Conservation (phyloP, 1,140 invertebrate species). For the Aphis craccivora region DNA sequence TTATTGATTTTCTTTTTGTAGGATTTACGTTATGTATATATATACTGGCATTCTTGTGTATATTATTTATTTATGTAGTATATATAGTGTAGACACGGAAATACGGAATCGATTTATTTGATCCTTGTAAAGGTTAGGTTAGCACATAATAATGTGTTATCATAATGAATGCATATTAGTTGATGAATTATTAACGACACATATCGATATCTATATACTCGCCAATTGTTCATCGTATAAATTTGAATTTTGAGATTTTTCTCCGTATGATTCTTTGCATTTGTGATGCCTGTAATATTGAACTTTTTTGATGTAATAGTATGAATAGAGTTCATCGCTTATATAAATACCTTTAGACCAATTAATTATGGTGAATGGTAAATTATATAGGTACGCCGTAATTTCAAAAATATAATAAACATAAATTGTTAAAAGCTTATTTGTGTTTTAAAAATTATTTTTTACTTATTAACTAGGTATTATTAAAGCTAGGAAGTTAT, state of each 20-base stretch:
- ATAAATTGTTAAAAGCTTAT: too few species aligned
- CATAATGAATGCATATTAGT: neutral
- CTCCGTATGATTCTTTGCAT: neutral
- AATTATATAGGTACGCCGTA: too few species aligned
- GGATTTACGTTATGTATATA: neutral
- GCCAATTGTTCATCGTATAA: neutral
- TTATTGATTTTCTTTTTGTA: neutral
- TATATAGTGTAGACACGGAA: neutral
- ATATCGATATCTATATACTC: neutral
- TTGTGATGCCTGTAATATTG: neutral
- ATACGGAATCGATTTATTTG: neutral
- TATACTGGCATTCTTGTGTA: neutral
- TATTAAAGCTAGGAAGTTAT: neutral
- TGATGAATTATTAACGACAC: slow-evolving; percentile 16
- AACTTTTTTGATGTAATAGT: neutral
- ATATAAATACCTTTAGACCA: neutral
- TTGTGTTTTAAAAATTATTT: neutral
- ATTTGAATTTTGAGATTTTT: neutral
- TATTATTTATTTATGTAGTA: neutral
- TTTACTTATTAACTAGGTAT: neutral
- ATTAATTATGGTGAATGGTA: neutral
- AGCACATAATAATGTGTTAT: neutral
- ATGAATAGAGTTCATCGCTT: neutral
- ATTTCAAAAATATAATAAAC: too few species aligned
- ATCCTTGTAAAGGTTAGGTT: slow-evolving; percentile 8